Base-by-base conservation (phyloP, 1,140 invertebrate species). In the Coptotermes formosanus region DNA sequence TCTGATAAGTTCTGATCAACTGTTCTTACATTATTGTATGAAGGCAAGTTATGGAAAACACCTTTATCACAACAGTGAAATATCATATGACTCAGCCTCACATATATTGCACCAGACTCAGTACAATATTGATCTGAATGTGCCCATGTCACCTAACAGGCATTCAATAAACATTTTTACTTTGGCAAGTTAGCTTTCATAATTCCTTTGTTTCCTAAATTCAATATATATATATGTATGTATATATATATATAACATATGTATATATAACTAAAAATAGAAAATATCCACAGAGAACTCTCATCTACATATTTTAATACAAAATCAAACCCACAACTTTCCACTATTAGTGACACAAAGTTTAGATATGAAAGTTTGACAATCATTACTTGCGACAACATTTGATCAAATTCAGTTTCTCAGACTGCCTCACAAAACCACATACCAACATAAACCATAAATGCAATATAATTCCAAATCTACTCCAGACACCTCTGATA, bases 131-230 rank as follows among this genome's bases (percentile, higher is more conserved):
- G 64, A 75, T 75, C 25, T 75, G 25, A 75, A 75, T 14, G n/a
- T 9, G n/a, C n/a, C n/a, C 64, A 30, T 30, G n/a, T 30, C 64
- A 75, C 64, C n/a, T 75, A 75, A 30, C 64, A 75, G n/a, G 64
- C 64, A 75, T 75, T 55, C n/a, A 75, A 75, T n/a, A 75, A 75
- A 75, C 64, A 75, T 75, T n/a, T 75, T 75, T 30, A 75, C 64
- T 75, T 75, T 75, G 64, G 64, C n/a, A 75, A 75, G n/a, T 75
- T 75, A 75, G 64, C 64, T 75, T 75, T 30, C n/a, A n/a, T 75
- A 30, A 9, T 75, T 30, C n/a, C n/a, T n/a, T 75, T 75, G 7
- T 30, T 55, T 75, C n/a, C 30, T 64, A 64, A 64, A 64, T 64
- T 64, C 21, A 64, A 64, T 64, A 64, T 64, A 64, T 64, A 64